A percentile compares a stretch with the other conserved stretches of the same genome.
Evolutionary conservation across 2,888 invertebrate genomes (phyloP).

Genomic region (Aricia artaxerxes): DNA sequence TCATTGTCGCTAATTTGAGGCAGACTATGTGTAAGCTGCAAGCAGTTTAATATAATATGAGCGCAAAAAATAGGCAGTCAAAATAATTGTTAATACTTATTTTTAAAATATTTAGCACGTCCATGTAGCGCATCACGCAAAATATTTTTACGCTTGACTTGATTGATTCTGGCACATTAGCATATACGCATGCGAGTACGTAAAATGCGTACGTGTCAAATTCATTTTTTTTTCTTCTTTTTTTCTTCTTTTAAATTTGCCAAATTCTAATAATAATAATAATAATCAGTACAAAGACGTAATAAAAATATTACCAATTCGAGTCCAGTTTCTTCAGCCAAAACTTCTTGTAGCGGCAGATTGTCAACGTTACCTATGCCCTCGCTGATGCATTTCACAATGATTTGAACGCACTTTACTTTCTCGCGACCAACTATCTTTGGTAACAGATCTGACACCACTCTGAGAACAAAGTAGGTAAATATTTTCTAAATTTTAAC

Average conservation of each 20-base stretch:
- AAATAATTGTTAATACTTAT: background rate
- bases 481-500: background rate
- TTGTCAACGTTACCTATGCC: slow-evolving; percentile 38
- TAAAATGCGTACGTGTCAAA: background rate
- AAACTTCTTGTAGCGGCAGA: slow-evolving; percentile 38
- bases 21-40: slow-evolving; percentile 19
- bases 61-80: background rate
- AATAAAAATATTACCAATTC: slow-evolving; percentile 5
- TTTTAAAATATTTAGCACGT: background rate
- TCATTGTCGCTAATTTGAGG: background rate
- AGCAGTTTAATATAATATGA: background rate
- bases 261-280: no score
- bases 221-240: no score
- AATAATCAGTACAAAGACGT: no score
- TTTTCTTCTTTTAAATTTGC: background rate
- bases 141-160: no score
- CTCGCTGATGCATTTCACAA: slow-evolving; percentile 48
- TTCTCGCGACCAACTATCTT: slow-evolving; percentile 47
- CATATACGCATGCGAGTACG: background rate
- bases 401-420: slow-evolving; percentile 53
- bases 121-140: background rate
- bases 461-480: slow-evolving; percentile 44
- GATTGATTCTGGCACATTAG: background rate
- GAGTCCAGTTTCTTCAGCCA: slow-evolving; percentile 8
- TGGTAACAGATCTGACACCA: slow-evolving; percentile 45